Conservation (phyloP, 1,140 invertebrate species). For the Drosophila eugracilis region DNA sequence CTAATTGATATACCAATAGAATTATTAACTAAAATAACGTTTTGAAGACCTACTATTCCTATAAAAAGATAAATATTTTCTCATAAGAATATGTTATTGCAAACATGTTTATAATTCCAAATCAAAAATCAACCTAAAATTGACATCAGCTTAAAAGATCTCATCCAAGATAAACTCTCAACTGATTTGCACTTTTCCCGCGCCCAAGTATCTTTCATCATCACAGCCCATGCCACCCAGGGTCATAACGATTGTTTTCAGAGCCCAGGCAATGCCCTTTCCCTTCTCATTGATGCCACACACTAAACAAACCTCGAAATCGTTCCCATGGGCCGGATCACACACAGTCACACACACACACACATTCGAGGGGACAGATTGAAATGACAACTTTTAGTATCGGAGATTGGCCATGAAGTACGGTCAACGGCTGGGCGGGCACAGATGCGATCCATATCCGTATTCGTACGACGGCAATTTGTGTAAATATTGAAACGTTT, state of each 20-base stretch:
- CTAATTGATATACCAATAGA: no score
- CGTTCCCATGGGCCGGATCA: conserved; percentile 53
- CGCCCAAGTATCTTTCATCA: conserved; percentile 3
- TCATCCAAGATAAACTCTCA: neutral
- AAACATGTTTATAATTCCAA: neutral
- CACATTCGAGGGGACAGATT: conserved; percentile 43
- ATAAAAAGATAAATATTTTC: no score
- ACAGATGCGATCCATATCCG: conserved; percentile 57
- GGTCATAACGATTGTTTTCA: conserved; percentile 3
- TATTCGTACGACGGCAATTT: conserved; percentile 55
- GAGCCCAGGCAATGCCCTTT: neutral
- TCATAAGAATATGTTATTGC: neutral
- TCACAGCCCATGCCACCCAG: conserved; percentile 14
- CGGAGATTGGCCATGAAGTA: conserved; percentile 63
- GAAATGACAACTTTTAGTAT: conserved; percentile 65
- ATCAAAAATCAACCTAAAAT: neutral
- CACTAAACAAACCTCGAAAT: conserved; percentile 60
- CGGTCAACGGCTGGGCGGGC: conserved; percentile 50
- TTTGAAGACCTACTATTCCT: no score
- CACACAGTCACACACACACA: no score
- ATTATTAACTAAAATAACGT: no score
- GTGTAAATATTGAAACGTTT: conserved; percentile 82
- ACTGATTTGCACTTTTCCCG: conserved; percentile 5
- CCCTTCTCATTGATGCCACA: conserved; percentile 23
- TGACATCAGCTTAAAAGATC: neutral